Conservation (phyloP, 2,888 invertebrate genomes). For the Platynereis dumerilii region DNA sequence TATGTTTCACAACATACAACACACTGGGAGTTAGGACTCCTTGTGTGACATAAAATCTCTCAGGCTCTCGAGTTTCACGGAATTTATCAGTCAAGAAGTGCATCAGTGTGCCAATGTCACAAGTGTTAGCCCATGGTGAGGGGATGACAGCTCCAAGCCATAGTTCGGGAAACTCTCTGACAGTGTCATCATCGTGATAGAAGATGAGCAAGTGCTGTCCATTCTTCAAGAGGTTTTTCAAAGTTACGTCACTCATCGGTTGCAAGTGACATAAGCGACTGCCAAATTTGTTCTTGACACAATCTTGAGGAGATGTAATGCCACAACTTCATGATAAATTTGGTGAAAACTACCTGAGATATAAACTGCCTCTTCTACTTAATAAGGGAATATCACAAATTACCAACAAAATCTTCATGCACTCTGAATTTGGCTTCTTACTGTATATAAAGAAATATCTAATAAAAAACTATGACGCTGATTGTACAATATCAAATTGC, state of each 20-base stretch:
- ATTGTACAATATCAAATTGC: no score
- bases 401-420: no score
- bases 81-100: constrained; percentile 70
- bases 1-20: not conserved
- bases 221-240: constrained; percentile 68
- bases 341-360: no score
- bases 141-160: constrained; percentile 78
- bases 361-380: no score
- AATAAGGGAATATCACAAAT: no score
- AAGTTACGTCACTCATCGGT: constrained; percentile 69
- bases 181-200: constrained; percentile 48
- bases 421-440: no score
- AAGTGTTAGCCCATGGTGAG: constrained; percentile 84
- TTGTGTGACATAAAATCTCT: not conserved
- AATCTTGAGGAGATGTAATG: no score
- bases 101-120: constrained; percentile 69
- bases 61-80: constrained; percentile 62
- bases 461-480: no score
- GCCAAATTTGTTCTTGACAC: constrained; percentile 67
- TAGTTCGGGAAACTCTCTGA: not conserved
- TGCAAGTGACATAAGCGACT: constrained; percentile 71
- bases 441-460: no score
- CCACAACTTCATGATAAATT: no score
- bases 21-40: not conserved
- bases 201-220: constrained; percentile 65